These are phyloP conservation scores for Parasteatoda tepidariorum DNA, from an alignment of 1,140 invertebrate genomes.

Conservation along the genomic window DNA sequence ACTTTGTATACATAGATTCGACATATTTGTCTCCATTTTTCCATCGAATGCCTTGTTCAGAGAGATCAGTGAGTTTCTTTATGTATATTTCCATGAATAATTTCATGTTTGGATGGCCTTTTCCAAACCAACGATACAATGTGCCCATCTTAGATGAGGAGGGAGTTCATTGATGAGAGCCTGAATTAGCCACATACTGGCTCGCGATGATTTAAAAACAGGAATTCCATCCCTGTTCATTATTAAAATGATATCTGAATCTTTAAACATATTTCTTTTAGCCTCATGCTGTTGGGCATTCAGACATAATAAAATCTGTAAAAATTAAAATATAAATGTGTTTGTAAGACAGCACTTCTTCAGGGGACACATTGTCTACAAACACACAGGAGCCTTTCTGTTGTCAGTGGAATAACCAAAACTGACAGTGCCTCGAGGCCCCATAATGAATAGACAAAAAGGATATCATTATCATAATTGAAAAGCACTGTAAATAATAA, in stretches of 20 bases:
- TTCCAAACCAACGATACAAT: slow-evolving; percentile 1
- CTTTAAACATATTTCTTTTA: neutral
- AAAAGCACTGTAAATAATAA: too few species aligned
- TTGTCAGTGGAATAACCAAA: too few species aligned
- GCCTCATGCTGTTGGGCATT: neutral
- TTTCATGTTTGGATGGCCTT: neutral
- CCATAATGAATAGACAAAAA: too few species aligned
- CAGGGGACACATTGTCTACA: too few species aligned
- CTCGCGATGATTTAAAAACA: neutral
- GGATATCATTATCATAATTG: too few species aligned
- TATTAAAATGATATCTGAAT: neutral
- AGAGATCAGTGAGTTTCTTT: neutral
- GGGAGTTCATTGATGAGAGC: slow-evolving; percentile 7
- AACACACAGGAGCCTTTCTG: too few species aligned
- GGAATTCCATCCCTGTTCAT: neutral
- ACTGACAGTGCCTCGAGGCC: too few species aligned
- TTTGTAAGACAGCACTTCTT: too few species aligned
- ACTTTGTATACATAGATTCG: neutral
- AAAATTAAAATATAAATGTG: too few species aligned
- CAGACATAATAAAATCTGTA: neutral
- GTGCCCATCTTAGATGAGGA: neutral
- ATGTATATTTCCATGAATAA: neutral
- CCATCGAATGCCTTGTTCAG: too few species aligned
- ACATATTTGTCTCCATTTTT: neutral
- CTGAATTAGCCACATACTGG: neutral